Percentiles rank a stretch among this genome's conserved stretches.
phyloP scores from a whole-genome alignment of 2,888 invertebrate genomes.

The Drosophila rellima region DNA sequence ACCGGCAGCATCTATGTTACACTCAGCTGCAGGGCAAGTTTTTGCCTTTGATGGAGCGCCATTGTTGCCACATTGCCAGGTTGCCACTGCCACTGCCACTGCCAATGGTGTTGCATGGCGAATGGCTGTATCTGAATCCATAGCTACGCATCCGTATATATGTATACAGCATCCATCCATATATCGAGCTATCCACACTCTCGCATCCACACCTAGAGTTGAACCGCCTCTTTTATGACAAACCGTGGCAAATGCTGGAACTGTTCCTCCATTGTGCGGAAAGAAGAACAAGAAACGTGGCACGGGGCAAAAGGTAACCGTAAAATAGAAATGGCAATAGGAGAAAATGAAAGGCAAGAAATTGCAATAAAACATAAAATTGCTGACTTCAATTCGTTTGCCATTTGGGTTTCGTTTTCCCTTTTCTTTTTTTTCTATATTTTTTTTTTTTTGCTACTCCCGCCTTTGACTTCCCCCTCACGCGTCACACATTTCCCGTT shows the following conservation, averaged over 20 bases:
- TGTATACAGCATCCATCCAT: conserved; percentile 11
- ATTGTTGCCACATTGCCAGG: conserved; percentile 55
- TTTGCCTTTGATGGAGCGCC: conserved; percentile 63
- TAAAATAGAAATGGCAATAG: conserved; percentile 51
- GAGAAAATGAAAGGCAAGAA: conserved; percentile 71
- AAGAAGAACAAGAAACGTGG: conserved; percentile 11
- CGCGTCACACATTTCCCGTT: conserved; percentile 1
- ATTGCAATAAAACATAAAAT: conserved; percentile 80
- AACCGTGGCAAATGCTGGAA: conserved; percentile 46
- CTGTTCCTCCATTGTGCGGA: conserved; percentile 19
- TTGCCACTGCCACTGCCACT: conserved; percentile 11
- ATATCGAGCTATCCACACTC: conserved; percentile 24
- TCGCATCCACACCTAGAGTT: conserved; percentile 11
- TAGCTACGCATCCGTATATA: conserved; percentile 46
- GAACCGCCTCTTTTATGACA: conserved; percentile 45
- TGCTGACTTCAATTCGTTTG: conserved; percentile 81
- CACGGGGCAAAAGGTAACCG: conserved; percentile 49
- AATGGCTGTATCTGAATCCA: conserved; percentile 59
- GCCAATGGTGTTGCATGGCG: conserved; percentile 33
- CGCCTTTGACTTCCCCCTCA: not conserved
- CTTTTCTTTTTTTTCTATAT: conserved; percentile 15
- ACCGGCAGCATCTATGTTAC: conserved; percentile 6
- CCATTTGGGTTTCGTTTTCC: conserved; percentile 72
- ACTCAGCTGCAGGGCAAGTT: conserved; percentile 57
- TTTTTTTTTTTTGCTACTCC: not conserved